These are phyloP conservation scores for Felis chaus DNA, from an alignment of 2,113 vertebrate species.

Conservation along the genomic window DNA sequence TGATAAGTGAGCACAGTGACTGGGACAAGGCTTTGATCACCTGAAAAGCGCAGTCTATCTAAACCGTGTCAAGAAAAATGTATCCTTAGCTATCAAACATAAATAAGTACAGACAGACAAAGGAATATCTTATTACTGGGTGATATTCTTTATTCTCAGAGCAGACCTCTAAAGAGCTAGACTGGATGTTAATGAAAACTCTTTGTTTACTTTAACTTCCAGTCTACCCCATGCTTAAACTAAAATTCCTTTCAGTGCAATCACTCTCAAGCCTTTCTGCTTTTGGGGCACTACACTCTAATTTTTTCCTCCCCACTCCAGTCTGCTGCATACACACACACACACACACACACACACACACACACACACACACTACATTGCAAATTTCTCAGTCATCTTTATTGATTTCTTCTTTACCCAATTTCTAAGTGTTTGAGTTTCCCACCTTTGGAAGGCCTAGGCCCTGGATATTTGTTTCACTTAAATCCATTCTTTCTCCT, in stretches of 20 bases:
- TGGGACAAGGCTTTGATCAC: background rate
- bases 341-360: background rate
- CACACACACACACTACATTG: background rate
- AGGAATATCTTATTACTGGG: background rate
- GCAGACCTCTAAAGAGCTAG: background rate
- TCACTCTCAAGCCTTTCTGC: too few relatives aligned
- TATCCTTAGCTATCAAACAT: background rate
- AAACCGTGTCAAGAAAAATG: background rate
- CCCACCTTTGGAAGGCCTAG: background rate
- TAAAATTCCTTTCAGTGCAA: background rate
- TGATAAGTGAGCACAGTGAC: background rate
- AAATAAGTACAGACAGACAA: background rate
- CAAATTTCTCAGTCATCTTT: background rate
- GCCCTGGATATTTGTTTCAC: background rate
- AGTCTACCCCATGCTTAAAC: background rate
- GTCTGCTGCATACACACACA: background rate
- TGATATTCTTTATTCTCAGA: background rate
- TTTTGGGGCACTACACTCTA: background rate
- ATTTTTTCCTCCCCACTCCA: background rate
- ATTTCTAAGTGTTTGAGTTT: background rate
- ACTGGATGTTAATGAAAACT: background rate
- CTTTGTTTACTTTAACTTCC: background rate
- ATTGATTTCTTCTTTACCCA: background rate
- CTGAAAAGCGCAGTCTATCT: background rate
- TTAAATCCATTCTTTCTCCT: background rate